phyloP scores from a whole-genome alignment of 2,888 invertebrate genomes.

The Marronus borbonicus region DNA sequence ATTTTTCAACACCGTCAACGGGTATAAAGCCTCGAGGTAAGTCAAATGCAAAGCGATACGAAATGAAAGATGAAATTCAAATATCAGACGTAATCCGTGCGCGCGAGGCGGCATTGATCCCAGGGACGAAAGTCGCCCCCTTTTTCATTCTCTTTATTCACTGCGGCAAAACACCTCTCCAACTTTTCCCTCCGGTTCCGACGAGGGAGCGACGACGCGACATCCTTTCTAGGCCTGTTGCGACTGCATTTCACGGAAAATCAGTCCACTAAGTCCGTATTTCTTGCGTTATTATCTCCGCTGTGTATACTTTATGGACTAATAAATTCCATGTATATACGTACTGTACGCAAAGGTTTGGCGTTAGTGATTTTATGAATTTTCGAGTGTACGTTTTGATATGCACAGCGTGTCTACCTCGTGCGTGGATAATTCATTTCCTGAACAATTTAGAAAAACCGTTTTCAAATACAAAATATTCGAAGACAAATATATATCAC shows the following conservation, averaged over 20 bases:
- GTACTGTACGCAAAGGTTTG: not conserved
- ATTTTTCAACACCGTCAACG: slow-evolving; percentile 46
- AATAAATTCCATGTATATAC: not conserved
- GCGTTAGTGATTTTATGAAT: not conserved
- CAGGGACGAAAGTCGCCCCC: slow-evolving; percentile 3
- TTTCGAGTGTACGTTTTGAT: not conserved
- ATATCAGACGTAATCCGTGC: slow-evolving; percentile 49
- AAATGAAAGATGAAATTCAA: slow-evolving; percentile 52
- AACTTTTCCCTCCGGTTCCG: not conserved
- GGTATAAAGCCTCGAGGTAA: slow-evolving; percentile 32
- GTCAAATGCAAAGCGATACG: slow-evolving; percentile 43
- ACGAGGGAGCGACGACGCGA: not conserved
- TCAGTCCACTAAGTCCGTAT: not conserved
- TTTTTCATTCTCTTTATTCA: slow-evolving; percentile 41
- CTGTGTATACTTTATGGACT: slow-evolving; percentile 29
- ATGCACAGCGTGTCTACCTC: no score
- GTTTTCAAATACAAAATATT: no score
- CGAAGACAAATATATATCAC: no score
- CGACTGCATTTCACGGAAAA: slow-evolving; percentile 1
- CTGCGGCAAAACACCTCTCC: slow-evolving; percentile 34
- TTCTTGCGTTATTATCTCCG: slow-evolving; percentile 15
- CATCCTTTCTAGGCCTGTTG: not conserved
- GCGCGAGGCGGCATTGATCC: slow-evolving; percentile 42
- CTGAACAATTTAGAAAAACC: no score
- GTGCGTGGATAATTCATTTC: no score